Base-by-base conservation (phyloP, 1,140 invertebrate species). In the Drosophila equinoxialis region DNA sequence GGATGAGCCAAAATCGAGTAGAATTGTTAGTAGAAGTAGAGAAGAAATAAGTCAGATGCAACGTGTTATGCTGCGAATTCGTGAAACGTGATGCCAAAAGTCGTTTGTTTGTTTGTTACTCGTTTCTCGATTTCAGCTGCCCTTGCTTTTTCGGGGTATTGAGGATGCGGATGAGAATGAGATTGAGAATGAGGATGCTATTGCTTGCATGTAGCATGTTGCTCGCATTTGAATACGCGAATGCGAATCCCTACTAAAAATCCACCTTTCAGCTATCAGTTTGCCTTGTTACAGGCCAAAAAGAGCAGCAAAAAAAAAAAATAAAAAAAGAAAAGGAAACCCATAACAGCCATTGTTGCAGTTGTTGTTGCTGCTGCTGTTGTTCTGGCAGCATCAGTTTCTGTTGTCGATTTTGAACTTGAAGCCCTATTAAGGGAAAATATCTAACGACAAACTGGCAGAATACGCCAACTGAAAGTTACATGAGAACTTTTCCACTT, bases 31-130 rank as follows among this genome's bases (percentile, higher is more conserved):
- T 37, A 30, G 57, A 35, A 60, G 37, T 63, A 51, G 45, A 51
- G n/a, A n/a, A 48, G 45, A 51, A 51, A 51, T 51, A 51, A 57
- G 54, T 57, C 68, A 76, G 77, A 62, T 76, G 71, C 70, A 68
- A 72, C 84, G 80, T 87, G 84, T 87, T 90, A 74, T 86, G 87
- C 86, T 85, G 86, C 79, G 86, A 90, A 90, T 90, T 90, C 86
- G 86, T 90, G 86, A 90, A 90, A 90, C 86, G 86, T 90, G 86
- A 90, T 90, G 86, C 86, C 78, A 74, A 76, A 89, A 87, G 84
- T 89, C 80, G 80, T 89, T 30, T 30, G 30, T 30, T 82, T 73
- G 54, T 73, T 77, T 62, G 74, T 82, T 67, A 65, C 23, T 45
- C 42, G 58, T 59, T 39, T 37, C 45, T 41, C 33, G 20, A 23